Conservation (phyloP, 2,113 vertebrate genomes). For the Morone chrysops region DNA sequence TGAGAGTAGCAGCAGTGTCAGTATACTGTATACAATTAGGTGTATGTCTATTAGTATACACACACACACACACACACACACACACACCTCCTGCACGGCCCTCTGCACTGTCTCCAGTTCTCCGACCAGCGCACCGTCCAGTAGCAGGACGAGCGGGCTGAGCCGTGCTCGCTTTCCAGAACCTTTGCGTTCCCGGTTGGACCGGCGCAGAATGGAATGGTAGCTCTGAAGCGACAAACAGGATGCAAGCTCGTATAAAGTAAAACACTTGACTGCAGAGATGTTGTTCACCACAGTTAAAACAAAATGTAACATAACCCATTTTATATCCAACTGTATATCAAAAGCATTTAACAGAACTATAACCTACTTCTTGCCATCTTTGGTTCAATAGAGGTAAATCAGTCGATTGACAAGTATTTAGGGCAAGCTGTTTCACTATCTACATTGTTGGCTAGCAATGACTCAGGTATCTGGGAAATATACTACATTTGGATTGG, state of each 20-base stretch:
- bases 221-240: slow-evolving; percentile 81
- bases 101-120: slow-evolving; percentile 92
- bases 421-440: too few relatives aligned
- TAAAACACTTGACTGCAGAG: background rate
- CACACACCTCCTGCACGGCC: slow-evolving; percentile 88
- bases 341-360: too few relatives aligned
- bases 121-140: slow-evolving; percentile 90
- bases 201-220: slow-evolving; percentile 86
- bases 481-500: too few relatives aligned
- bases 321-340: too few relatives aligned
- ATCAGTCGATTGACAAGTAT: too few relatives aligned
- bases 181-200: slow-evolving; percentile 67
- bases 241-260: background rate
- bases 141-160: slow-evolving; percentile 89
- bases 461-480: too few relatives aligned
- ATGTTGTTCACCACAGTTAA: background rate
- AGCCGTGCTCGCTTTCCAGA: slow-evolving; percentile 83
- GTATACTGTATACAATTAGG: background rate
- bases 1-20: background rate
- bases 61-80: background rate
- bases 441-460: too few relatives aligned
- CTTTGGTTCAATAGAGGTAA: too few relatives aligned
- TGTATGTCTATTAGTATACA: background rate
- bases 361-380: too few relatives aligned
- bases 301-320: background rate